phyloP scores from a whole-genome alignment of 2,113 vertebrate genomes.

The Lutjanus erythropterus region DNA sequence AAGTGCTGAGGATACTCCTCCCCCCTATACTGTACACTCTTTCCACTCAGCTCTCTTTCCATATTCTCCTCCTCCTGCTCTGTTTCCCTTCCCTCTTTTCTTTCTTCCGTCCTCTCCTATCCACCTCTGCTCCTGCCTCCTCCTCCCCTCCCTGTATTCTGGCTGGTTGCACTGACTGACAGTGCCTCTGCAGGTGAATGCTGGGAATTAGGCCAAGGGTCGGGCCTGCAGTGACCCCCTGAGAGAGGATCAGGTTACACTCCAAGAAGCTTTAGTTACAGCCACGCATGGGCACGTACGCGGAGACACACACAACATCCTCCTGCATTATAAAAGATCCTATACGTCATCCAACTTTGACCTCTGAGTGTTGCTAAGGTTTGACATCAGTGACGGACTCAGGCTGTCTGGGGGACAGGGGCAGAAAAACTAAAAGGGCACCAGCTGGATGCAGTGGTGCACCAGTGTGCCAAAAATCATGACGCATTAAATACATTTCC shows the following conservation, averaged over 20 bases:
- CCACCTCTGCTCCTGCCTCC: conserved; percentile 43
- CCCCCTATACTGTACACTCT: conserved; percentile 74
- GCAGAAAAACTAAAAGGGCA: too few species aligned
- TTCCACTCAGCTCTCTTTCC: conserved; percentile 60
- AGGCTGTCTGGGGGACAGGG: too few species aligned
- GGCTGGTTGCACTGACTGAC: conserved; percentile 57
- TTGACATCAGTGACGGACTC: background rate
- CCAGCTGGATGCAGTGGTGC: too few species aligned
- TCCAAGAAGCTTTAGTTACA: conserved; percentile 50
- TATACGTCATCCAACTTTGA: conserved; percentile 14
- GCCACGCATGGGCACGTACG: background rate
- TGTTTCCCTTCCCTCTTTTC: conserved; percentile 33
- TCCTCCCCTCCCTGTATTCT: conserved; percentile 53
- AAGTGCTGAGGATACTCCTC: conserved; percentile 74
- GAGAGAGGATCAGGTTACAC: conserved; percentile 68
- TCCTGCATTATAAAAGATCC: conserved; percentile 24
- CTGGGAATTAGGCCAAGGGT: conserved; percentile 84
- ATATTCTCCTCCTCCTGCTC: conserved; percentile 51
- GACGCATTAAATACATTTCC: too few species aligned
- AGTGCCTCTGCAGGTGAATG: conserved; percentile 85
- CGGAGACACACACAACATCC: conserved; percentile 14
- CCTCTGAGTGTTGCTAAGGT: conserved; percentile 8
- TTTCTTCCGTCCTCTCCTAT: conserved; percentile 40
- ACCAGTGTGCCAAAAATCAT: too few species aligned
- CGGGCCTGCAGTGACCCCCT: conserved; percentile 64